A percentile compares a stretch with the other conserved stretches of the same genome.
Conservation (phyloP, 2,113 vertebrate genomes). For the Balaeniceps rex region DNA sequence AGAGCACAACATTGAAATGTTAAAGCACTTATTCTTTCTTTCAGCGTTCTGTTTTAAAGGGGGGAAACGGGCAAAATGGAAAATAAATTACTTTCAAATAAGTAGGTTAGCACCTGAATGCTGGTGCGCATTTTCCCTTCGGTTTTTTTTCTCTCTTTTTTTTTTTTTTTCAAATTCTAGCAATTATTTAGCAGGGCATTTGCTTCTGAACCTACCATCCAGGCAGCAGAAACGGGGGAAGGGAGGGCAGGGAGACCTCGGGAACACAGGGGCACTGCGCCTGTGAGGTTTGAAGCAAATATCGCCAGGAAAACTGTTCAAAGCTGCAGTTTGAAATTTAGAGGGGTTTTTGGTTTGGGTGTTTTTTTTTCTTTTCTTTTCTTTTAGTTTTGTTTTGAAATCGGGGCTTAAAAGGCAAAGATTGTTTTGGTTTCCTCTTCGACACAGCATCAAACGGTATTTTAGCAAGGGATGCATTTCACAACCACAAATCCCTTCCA, state of each 20-base stretch:
- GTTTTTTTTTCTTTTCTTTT: background rate
- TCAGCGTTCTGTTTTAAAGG: slow-evolving; percentile 27
- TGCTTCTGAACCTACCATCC: background rate
- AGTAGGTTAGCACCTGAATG: slow-evolving; percentile 52
- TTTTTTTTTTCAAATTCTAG: background rate
- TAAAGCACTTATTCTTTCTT: slow-evolving; percentile 56
- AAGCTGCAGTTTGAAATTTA: background rate
- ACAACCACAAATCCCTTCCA: background rate
- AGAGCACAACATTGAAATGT: slow-evolving; percentile 57
- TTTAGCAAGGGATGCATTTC: background rate
- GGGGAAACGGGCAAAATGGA: slow-evolving; percentile 38
- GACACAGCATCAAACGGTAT: background rate
- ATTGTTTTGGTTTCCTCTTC: slow-evolving; percentile 2
- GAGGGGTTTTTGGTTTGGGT: background rate
- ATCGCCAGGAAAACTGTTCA: background rate
- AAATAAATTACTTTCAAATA: slow-evolving; percentile 59
- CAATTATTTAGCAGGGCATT: background rate
- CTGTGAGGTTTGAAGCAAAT: background rate
- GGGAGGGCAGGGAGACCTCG: background rate
- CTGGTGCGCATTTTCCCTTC: background rate
- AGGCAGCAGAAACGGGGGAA: background rate
- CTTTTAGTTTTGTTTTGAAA: background rate
- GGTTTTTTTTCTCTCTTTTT: background rate
- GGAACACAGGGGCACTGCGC: background rate
- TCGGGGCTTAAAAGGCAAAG: background rate